Evolutionary conservation across 2,888 invertebrate genomes (phyloP), one percentile per base, ranked within the genome.

Genomic region (Andrena fulva): DNA sequence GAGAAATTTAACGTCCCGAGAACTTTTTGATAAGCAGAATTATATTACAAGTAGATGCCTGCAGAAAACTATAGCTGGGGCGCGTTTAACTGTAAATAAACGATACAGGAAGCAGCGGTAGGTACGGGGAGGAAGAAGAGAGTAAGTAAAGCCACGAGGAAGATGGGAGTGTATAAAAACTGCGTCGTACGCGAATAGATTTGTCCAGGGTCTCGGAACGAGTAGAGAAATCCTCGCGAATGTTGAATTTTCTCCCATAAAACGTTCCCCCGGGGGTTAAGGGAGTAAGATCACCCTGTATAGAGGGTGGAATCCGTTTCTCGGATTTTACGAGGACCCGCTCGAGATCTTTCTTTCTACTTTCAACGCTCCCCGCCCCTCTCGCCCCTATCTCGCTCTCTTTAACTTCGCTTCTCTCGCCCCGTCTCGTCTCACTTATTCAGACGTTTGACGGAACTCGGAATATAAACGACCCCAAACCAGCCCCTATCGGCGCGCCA

Each of bases 381-480:
- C 62, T 27, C 35, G 20, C 42, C 10, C 6, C 10, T n/a, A 20
- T 42, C 35, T 27, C 31, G 12, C 27, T 52, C 20, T 20, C 59
- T 10, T 24, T 35, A 7, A 50, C 27, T 20, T 64, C 48, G 10
- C 59, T 42, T 24, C 54, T 33, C 42, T 33, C 29, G 54, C 69
- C 59, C 69, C 66, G 54, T 20, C 31, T 20, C 78, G 69, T 80
- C 79, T 69, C 73, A 52, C 79, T 77, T 81, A 76, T 82, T 82
- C 77, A 80, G 81, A 80, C 80, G 77, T 86, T 89, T 86, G 86
- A 84, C 87, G 85, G 80, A 85, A 87, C 85, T 88, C 86, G 68
- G 87, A 89, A 87, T 87, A 86, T 87, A 90, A 90, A 89, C 88
- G 89, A 89, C 82, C 81, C 68, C 77, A 73, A 82, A 78, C 84